A percentile compares a stretch with the other conserved stretches of the same genome.
Evolutionary conservation across 2,888 invertebrate species (phyloP).

Genomic region (Lochmaea capreae): DNA sequence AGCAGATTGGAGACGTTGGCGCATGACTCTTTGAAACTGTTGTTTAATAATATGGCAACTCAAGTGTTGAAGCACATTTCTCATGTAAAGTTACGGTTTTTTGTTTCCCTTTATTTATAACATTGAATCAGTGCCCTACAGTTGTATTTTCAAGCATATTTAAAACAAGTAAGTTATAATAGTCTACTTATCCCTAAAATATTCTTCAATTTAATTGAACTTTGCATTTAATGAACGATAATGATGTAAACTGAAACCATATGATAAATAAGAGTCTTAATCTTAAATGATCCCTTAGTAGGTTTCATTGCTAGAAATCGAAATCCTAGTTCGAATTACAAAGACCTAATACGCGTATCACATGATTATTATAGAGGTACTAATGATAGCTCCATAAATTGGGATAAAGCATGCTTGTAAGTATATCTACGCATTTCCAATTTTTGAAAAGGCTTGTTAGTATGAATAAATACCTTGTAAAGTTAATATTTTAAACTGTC

Average conservation of each 20-base stretch:
- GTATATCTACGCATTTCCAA: not conserved
- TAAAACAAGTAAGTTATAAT: slow-evolving; percentile 36
- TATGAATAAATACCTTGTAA: not conserved
- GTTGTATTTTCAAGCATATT: slow-evolving; percentile 35
- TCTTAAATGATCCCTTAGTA: not conserved
- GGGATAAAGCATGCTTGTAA: not conserved
- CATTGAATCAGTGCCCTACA: slow-evolving; percentile 42
- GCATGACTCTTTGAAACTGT: slow-evolving; percentile 38
- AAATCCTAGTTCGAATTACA: not conserved
- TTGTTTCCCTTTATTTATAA: slow-evolving; percentile 45
- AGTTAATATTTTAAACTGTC: not conserved
- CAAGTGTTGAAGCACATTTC: slow-evolving; percentile 48
- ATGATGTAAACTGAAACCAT: slow-evolving; percentile 34
- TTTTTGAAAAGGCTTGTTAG: not conserved
- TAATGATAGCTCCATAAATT: not conserved
- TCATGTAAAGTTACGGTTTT: slow-evolving; percentile 49
- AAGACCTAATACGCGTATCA: not conserved
- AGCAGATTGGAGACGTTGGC: slow-evolving; percentile 32
- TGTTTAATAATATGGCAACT: slow-evolving; percentile 52
- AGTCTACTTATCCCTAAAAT: not conserved
- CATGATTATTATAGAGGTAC: not conserved
- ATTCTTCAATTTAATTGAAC: slow-evolving; percentile 28
- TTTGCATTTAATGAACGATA: slow-evolving; percentile 13
- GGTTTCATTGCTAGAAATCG: slow-evolving; percentile 4
- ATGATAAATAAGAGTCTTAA: slow-evolving; percentile 11